Evolutionary conservation across 2,888 invertebrate species (phyloP).

Genomic region (Psococerastis gibbosa): DNA sequence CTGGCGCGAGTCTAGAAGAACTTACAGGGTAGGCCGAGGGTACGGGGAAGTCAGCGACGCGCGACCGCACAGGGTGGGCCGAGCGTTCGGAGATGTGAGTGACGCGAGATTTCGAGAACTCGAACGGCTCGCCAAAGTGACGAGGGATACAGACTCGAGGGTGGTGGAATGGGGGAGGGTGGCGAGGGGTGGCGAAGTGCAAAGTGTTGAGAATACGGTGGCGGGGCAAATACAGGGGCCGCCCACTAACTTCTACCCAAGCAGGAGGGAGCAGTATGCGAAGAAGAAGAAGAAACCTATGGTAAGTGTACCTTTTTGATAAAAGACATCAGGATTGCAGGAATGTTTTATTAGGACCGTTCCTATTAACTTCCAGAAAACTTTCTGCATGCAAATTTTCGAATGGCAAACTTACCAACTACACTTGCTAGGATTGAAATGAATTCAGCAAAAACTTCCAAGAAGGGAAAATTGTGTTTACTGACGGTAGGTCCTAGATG

Average conservation of each 20-base stretch:
- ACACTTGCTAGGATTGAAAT: too few relatives aligned
- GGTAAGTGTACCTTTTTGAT: too few relatives aligned
- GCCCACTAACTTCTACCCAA: slow-evolving; percentile 16
- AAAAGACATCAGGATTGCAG: too few relatives aligned
- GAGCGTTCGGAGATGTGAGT: background rate
- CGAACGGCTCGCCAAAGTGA: background rate
- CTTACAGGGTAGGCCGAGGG: slow-evolving; percentile 23
- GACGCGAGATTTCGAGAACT: background rate
- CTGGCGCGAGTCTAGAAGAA: slow-evolving; percentile 18
- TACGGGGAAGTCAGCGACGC: background rate
- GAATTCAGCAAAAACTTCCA: too few relatives aligned
- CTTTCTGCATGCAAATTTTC: too few relatives aligned
- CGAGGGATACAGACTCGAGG: background rate
- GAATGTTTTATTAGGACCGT: too few relatives aligned
- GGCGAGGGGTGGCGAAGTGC: slow-evolving; percentile 1
- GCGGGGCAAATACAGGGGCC: background rate
- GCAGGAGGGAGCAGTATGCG: slow-evolving; percentile 15
- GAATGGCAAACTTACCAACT: too few relatives aligned
- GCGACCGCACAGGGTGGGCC: background rate
- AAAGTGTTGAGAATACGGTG: background rate
- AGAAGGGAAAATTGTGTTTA: too few relatives aligned
- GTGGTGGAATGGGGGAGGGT: background rate
- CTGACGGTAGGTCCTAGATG: too few relatives aligned
- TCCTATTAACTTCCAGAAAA: too few relatives aligned
- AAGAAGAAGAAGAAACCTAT: slow-evolving; percentile 10